Evolutionary conservation across 2,888 invertebrate species (phyloP), one percentile per base, ranked within the genome.

Genomic region (Apamea monoglypha): DNA sequence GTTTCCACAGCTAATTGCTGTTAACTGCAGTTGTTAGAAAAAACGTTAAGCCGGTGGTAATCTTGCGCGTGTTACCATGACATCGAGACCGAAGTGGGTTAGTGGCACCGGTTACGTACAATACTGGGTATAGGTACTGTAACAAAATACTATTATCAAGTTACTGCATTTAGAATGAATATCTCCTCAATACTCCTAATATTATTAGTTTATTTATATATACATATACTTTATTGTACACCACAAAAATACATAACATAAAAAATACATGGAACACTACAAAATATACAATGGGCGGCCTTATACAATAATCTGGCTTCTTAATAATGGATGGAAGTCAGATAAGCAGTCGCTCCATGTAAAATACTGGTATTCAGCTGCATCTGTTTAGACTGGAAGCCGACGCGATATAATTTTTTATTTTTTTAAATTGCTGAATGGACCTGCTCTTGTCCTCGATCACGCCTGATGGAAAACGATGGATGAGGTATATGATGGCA

Each of bases 1-100:
- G 72, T 86, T 77, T 66, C 63, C 74, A 66, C 69, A 66, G 50
- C 29, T 74, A 82, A 86, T 78, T 85, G 63, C 61, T 63, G 67
- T 82, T 81, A 84, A 82, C 77, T 72, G 72, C 82, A 86, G 69
- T 72, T 63, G 32, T 6, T 56, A 66, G 44, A 82, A 83, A 72
- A 84, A 73, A 78, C 61, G 61, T 70, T 61, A 67, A 81, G 66
- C 47, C 59, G 63, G 36, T 18, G 29, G 64, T 85, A 68, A 76
- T 78, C 77, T 82, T 86, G 78, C 61, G 77, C 78, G 86, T 78
- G 36, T 25, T 73, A 68, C 78, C 86, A 63, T 84, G 84, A 86
- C 83, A 84, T 70, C 66, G 12, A 40, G 1, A 12, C 6, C 4
- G 36, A 75, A 78, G 29, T 84, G 61, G 83, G 86, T 82, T 78